Base-by-base conservation (phyloP, 2,888 invertebrate genomes). In the Cephonodes hylas region DNA sequence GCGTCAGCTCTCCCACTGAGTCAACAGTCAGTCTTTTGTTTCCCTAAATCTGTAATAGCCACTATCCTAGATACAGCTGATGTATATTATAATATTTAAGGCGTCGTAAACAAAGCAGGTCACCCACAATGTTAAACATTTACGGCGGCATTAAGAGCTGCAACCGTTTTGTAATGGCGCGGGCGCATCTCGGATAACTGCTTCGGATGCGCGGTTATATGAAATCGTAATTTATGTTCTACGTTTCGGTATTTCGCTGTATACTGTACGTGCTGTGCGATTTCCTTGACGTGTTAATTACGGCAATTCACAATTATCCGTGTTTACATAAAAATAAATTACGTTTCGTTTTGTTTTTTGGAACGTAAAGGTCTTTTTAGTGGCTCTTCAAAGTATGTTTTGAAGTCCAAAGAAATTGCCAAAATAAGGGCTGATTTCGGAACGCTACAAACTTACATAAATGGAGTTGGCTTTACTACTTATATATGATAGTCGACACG, bases 161-260 rank as follows among this genome's bases (percentile, higher is more conserved):
- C 72, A 71, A 75, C 72, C 76, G 77, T 83, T 82, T 80, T 78
- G 81, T 79, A 74, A 65, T 63, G 63, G 74, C 76, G 75, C 72
- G 60, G 60, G 74, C 78, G 73, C 73, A 69, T 73, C 65, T 48
- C 68, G 78, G 79, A 81, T 81, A 81, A 75, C 72, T 77, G 70
- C 72, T 73, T 80, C 75, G 78, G 78, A 25, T 20, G 79, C 71
- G 73, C 71, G 80, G 82, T 86, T 86, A 86, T 86, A 83, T 77
- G 80, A 80, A 77, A 71, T 75, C 74, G 79, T 75, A 76, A 85
- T 76, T 79, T 80, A 81, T 75, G 80, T 77, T 72, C 74, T 68
- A 72, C 73, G 76, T 77, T 80, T 83, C 85, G 84, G 84, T 80
- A 73, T 81, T 79, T 77, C 76, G 31, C 53, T 53, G 27, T 77